Evolutionary conservation across 2,888 invertebrate genomes (phyloP).

Genomic region (Xestia sexstrigata): DNA sequence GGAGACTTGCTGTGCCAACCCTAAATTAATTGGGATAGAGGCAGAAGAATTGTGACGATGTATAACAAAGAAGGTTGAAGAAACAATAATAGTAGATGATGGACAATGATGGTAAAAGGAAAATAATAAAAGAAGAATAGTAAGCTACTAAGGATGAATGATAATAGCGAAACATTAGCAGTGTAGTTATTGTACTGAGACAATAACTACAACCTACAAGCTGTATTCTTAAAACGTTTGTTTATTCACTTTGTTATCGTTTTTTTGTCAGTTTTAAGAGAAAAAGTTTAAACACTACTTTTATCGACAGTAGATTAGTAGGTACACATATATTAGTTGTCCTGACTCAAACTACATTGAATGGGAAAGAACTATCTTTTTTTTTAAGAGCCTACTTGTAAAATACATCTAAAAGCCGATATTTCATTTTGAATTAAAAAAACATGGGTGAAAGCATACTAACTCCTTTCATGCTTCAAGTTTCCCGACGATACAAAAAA

Average conservation of each 20-base stretch:
- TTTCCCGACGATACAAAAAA: background rate
- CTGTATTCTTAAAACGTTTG: background rate
- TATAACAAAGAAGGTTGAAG: constrained; percentile 6
- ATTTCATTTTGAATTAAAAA: too few relatives aligned
- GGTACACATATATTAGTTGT: background rate
- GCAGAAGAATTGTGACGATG: background rate
- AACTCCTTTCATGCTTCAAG: background rate
- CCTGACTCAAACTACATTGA: background rate
- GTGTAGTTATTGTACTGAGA: background rate
- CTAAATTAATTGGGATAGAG: background rate
- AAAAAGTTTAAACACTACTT: background rate
- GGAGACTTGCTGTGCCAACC: background rate
- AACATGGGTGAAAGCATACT: background rate
- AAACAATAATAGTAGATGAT: constrained; percentile 16
- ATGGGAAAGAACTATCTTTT: background rate
- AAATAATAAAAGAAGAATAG: background rate
- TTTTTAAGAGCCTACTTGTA: too few relatives aligned
- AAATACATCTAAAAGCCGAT: background rate
- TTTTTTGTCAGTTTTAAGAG: background rate
- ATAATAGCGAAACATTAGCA: background rate
- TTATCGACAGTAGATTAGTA: background rate
- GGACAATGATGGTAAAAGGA: background rate
- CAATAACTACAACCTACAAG: background rate
- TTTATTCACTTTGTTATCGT: background rate
- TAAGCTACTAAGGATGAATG: background rate